These are phyloP conservation scores for Arenicola marina DNA, from an alignment of 2,888 invertebrate genomes.

Conservation along the genomic window DNA sequence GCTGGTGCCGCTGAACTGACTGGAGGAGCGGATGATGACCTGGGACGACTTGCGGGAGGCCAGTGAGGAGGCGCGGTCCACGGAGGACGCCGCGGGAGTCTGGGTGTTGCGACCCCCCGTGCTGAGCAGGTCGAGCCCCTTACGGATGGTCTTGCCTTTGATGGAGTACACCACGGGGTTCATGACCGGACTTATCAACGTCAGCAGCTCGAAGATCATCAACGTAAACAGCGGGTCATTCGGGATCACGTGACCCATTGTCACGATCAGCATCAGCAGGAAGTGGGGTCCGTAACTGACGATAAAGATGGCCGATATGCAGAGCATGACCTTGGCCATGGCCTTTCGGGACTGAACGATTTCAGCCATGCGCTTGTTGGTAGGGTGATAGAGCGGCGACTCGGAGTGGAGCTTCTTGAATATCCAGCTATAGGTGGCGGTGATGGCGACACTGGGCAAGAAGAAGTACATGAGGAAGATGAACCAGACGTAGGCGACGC, in stretches of 20 bases:
- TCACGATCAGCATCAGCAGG: conserved; percentile 13
- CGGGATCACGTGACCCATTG: conserved; percentile 14
- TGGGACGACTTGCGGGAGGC: too few relatives aligned
- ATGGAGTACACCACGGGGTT: conserved; percentile 30
- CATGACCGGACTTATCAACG: conserved; percentile 23
- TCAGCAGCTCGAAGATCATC: conserved; percentile 25
- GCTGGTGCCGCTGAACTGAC: too few relatives aligned
- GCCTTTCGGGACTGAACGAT: conserved; percentile 11
- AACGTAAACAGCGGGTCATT: conserved; percentile 24
- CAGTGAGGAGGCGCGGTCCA: too few relatives aligned
- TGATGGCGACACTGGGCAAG: conserved; percentile 21
- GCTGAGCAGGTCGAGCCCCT: not conserved
- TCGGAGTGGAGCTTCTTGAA: conserved; percentile 15
- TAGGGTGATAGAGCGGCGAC: not conserved
- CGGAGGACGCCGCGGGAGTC: too few relatives aligned
- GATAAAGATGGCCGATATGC: conserved; percentile 25
- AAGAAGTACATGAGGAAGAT: conserved; percentile 26
- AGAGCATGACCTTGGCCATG: conserved; percentile 31
- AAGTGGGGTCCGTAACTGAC: conserved; percentile 27
- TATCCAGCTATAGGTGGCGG: conserved; percentile 18
- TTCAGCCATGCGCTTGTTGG: not conserved
- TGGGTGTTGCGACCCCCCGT: too few relatives aligned
- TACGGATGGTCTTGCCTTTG: conserved; percentile 16
- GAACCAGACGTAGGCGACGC: conserved; percentile 14
- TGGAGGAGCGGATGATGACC: too few relatives aligned